Base-by-base conservation (phyloP, 2,888 invertebrate species). In the Cataglyphis livida region DNA sequence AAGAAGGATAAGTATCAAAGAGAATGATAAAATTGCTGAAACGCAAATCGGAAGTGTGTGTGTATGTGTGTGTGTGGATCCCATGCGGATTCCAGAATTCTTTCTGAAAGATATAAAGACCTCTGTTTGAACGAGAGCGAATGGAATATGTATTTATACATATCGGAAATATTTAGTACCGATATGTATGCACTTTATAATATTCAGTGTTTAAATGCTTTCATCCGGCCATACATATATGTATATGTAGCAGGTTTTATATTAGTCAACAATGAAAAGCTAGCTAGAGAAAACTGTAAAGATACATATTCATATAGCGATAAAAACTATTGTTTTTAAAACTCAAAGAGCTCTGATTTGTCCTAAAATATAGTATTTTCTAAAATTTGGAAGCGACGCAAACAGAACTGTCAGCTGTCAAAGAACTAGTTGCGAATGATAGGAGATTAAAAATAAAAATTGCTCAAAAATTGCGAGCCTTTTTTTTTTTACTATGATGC, bases 91-190 rank as follows among this genome's bases (percentile, higher is more conserved):
- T 81, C 18, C 7, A 54, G 21, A 38, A 83, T 81, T 81, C 61
- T 62, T 38, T 59, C 65, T 65, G 28, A 59, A 65, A 51, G 44
- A 25, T 35, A 21, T 78, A 32, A 68, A 44, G 25, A 70, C 35
- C 32, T 44, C 59, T 68, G 41, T 66, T 76, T 81, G 66, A 74
- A 73, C 66, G 62, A 41, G 9, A 48, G 44, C 35, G n/a, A 68
- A 48, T 35, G 68, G 32, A 81, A 73, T 71, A 79, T 78, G 78
- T 61, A 71, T 79, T 79, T 79, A 70, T 78, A 59, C 71, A 7
- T 59, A 71, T 71, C 28, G 59, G 59, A 44, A 79, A 79, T 78
- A 78, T 71, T 66, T 71, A 70, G 18, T 48, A 71, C 12, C 25
- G 76, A 70, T 70, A 59, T 1, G 10, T 59, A 71, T 48, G 44